Conservation (phyloP, 1,140 invertebrate genomes). For the Leucophenga varia region DNA sequence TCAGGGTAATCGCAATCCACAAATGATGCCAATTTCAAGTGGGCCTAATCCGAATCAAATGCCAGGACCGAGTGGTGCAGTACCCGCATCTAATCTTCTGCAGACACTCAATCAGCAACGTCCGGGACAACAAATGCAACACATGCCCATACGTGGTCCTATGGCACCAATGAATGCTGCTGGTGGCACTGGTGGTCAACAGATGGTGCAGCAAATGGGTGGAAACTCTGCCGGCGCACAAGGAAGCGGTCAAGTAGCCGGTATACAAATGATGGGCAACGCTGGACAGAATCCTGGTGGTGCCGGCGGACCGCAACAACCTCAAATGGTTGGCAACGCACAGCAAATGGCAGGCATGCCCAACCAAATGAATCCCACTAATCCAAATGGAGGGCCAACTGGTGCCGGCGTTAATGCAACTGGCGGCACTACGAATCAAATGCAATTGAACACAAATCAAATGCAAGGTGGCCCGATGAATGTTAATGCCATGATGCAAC, state of each 20-base stretch:
- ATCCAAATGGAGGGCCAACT: slow-evolving; percentile 45
- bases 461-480: slow-evolving; percentile 36
- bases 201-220: slow-evolving; percentile 58
- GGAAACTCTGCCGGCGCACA: slow-evolving; percentile 55
- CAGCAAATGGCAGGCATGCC: slow-evolving; percentile 58
- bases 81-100: slow-evolving; percentile 45
- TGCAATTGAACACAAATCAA: slow-evolving; percentile 37
- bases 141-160: slow-evolving; percentile 47
- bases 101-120: slow-evolving; percentile 50
- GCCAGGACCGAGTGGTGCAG: slow-evolving; percentile 43
- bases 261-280: slow-evolving; percentile 39
- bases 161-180: slow-evolving; percentile 35
- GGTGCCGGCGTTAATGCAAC: slow-evolving; percentile 11
- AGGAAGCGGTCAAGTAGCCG: too few species aligned
- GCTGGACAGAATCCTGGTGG: slow-evolving; percentile 17
- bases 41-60: slow-evolving; percentile 59
- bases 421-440: slow-evolving; percentile 24
- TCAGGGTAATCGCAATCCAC: slow-evolving; percentile 68
- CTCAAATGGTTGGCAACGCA: slow-evolving; percentile 42
- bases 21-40: slow-evolving; percentile 61
- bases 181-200: slow-evolving; percentile 25
- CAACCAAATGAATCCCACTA: slow-evolving; percentile 53
- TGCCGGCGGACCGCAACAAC: slow-evolving; percentile 58
- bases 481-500: slow-evolving; percentile 32
- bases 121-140: slow-evolving; percentile 47